Base-by-base conservation (phyloP, 2,888 invertebrate genomes). In the Torymus auratus region DNA sequence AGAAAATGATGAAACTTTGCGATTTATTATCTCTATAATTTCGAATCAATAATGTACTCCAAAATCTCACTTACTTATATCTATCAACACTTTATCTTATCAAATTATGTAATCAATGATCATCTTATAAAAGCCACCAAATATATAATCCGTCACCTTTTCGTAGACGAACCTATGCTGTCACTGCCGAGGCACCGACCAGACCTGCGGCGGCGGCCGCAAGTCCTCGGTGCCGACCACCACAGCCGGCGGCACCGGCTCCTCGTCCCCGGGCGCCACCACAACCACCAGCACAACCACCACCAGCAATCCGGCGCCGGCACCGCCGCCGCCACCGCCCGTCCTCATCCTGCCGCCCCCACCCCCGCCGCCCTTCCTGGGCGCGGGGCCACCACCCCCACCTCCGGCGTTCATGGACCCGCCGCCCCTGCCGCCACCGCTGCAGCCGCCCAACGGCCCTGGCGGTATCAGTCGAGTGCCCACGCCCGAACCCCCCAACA, bases 271-370 rank as follows among this genome's bases (percentile, higher is more conserved):
- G 41, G 53, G 74, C 60, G 3, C 71, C 82, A 50, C 92, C 92
- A 0, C 92, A 92, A 0, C 85, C 81, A 1, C 85, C 69, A 41
- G 1, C 7, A 7, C 41, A 0, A 41, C 1, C 41, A 41, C 7
- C 41, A 41, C 1, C 41, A 41, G 41, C 41, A 60, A 56, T 20
- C 56, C 61, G 53, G 74, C 60, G 3, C 71, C 83, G 53, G 92
- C 92, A 0, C 92, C 92, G 0, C 92, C 93, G 2, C 93, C 92
- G 14, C 93, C 92, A 50, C 85, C 81, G 1, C 85, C 69, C 87
- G 89, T 55, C 86, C 84, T 80, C 64, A 76, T 80, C 55, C 84
- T 84, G 50, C 89, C 89, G 17, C 89, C 88, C 1, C 92, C 90
- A 80, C 92, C 89, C 11, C 91, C 90, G 17, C 91, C 90, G 73